Conservation (phyloP, 2,888 invertebrate species). For the Neuroscelio doddi region DNA sequence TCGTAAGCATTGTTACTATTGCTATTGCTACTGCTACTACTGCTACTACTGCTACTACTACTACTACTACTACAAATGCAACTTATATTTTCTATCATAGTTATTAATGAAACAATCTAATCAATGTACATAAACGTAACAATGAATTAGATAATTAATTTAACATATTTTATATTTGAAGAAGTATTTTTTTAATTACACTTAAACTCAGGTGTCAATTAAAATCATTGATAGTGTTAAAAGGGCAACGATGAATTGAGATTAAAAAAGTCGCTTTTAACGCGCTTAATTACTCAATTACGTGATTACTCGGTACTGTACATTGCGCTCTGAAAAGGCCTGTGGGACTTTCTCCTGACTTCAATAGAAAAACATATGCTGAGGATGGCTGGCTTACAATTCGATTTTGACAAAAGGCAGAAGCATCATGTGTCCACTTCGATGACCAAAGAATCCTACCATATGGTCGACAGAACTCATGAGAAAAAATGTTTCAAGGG, state of each 20-base stretch:
- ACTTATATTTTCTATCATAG: too few species aligned
- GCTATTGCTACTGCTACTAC: too few species aligned
- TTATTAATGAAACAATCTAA: too few species aligned
- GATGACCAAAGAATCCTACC: constrained; percentile 50
- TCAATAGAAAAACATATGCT: constrained; percentile 30
- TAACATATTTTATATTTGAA: too few species aligned
- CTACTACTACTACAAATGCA: too few species aligned
- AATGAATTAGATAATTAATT: too few species aligned
- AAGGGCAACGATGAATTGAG: neutral
- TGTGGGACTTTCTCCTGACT: constrained; percentile 6
- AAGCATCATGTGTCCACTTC: constrained; percentile 52
- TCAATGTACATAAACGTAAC: too few species aligned
- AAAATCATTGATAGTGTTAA: neutral
- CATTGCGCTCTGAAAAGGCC: too few species aligned
- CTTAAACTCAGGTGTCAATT: neutral
- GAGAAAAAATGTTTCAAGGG: too few species aligned
- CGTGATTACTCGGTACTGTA: neutral
- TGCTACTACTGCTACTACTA: too few species aligned
- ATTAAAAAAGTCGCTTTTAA: neutral
- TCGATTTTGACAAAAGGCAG: constrained; percentile 54
- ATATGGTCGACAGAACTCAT: constrained; percentile 57
- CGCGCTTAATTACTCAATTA: constrained; percentile 9
- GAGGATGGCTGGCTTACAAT: constrained; percentile 27
- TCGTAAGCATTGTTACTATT: too few species aligned
- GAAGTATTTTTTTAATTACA: too few species aligned